Conservation (phyloP, 2,113 vertebrate genomes). For the Dipodomys spectabilis region DNA sequence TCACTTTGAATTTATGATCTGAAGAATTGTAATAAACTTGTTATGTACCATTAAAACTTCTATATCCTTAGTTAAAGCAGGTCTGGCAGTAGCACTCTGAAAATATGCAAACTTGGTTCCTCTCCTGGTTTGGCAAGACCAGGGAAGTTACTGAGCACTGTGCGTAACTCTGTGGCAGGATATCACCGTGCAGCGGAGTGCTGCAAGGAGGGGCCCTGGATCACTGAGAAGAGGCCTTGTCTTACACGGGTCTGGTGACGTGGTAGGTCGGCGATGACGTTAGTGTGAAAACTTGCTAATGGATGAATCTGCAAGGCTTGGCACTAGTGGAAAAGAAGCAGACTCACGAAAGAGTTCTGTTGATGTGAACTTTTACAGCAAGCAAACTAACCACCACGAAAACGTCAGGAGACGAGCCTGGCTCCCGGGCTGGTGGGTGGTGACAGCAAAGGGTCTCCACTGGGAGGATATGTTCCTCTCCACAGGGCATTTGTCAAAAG, state of each 20-base stretch:
- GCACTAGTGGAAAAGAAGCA: background rate
- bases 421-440: background rate
- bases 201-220: fast-evolving
- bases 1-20: background rate
- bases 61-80: fast-evolving
- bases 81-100: background rate
- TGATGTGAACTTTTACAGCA: fast-evolving
- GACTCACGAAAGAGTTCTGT: fast-evolving
- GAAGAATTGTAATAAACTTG: background rate
- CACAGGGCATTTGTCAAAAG: background rate
- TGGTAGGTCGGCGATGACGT: fast-evolving
- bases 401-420: background rate
- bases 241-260: fast-evolving
- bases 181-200: fast-evolving
- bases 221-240: background rate
- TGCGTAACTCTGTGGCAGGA: background rate
- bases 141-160: fast-evolving
- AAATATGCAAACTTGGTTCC: background rate
- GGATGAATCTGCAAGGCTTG: fast-evolving
- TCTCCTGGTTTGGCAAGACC: background rate
- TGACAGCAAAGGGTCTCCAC: too few relatives aligned
- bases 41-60: fast-evolving
- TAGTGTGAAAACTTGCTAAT: background rate
- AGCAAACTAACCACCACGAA: fast-evolving
- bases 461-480: too few relatives aligned